phyloP scores from a whole-genome alignment of 2,113 vertebrate species.

The Cariama cristata region DNA sequence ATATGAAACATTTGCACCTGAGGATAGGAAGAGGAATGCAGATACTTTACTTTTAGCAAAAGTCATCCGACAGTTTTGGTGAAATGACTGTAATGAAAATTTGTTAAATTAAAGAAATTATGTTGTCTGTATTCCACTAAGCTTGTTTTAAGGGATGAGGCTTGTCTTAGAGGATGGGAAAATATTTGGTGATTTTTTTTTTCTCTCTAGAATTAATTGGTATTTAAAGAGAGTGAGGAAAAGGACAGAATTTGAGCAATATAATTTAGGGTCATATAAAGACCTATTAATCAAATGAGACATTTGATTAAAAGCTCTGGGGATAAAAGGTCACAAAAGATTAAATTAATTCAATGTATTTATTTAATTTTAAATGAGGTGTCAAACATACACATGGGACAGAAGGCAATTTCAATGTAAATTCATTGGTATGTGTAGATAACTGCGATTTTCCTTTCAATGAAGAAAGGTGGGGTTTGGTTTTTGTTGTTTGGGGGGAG shows the following conservation, averaged over 20 bases:
- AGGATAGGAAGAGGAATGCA: background rate
- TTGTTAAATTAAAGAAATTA: background rate
- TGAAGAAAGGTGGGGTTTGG: accelerated
- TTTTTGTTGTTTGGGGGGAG: background rate
- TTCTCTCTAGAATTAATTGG: background rate
- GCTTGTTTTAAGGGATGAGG: background rate
- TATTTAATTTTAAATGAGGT: background rate
- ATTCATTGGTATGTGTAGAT: background rate
- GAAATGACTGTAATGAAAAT: background rate
- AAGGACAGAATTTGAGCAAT: background rate
- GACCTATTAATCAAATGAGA: constrained; percentile 28
- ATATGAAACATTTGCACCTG: background rate
- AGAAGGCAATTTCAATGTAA: background rate
- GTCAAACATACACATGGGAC: background rate
- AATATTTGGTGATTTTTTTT: background rate
- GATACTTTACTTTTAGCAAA: background rate
- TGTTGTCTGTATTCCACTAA: background rate
- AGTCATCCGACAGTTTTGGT: background rate
- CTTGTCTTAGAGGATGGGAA: background rate
- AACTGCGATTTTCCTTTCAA: background rate
- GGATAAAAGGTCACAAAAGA: background rate
- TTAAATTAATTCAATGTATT: background rate
- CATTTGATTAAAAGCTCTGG: background rate
- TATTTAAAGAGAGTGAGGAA: background rate
- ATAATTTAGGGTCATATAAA: background rate